Evolutionary conservation across 2,797 vertebrate species (phyloP), one percentile per base, ranked within the genome.

Genomic region (Molossus alvarezi): DNA sequence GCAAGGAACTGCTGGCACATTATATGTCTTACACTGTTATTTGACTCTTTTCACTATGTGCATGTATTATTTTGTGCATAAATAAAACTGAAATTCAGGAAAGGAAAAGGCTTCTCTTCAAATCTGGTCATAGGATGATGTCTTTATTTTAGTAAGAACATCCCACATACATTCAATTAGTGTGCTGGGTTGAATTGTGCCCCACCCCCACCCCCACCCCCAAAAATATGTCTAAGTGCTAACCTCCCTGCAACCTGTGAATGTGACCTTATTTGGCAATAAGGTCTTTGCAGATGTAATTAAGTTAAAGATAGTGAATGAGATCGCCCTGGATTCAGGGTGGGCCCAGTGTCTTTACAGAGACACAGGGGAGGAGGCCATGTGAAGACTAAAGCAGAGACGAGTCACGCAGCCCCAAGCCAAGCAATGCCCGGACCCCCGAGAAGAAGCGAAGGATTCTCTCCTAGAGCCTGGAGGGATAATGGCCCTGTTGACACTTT

Each of bases 61-160:
- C 13, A n/a, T 89, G 29, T 37, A 58, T 76, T 86, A 58, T 58
- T 60, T 83, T 55, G 48, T 45, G 87, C 51, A 67, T 48, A 92
- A 92, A 53, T 67, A 81, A 88, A 37, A 69, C 79, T 90, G 79
- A 86, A 77, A 86, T 83, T 83, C 45, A 88, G 58, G 51, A 92
- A 69, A 71, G 62, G 33, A 92, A 76, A 88, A 87, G 77, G 5
- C 15, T 62, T 62, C 53, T 48, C 33, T 95, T 87, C 83, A 81
- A 81, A 29, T 77, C 71, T 62, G 62, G 37, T 75, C 45, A 69
- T 6, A 92, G 29, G 62, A 92, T 55, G 53, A 71, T 55, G 21
- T 69, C n/a, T 79, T 76, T 64, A 53, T 65, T 91, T 87, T 91
- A 91, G 76, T 77, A 57, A 71, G 15, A 88, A 60, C 21, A 64